phyloP scores from a whole-genome alignment of 64 coral and sea anemone genomes.

The Pachyseris speciosa region DNA sequence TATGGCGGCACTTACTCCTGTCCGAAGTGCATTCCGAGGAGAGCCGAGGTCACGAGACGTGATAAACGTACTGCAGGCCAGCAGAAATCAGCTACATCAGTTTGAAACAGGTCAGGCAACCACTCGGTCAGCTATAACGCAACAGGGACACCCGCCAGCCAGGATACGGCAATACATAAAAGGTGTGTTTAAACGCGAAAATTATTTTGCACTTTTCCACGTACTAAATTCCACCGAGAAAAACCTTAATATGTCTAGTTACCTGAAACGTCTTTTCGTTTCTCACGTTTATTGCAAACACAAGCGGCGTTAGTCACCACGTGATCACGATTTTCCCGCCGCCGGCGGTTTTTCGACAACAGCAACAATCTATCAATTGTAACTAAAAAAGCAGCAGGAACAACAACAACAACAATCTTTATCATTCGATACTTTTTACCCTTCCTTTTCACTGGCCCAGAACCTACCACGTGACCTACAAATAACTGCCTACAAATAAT shows the following conservation, averaged over 20 bases:
- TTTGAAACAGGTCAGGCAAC: not conserved
- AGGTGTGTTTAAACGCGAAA: constrained; percentile 21
- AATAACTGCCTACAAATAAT: too few species aligned
- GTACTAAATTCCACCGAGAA: too few species aligned
- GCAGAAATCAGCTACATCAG: constrained; percentile 2
- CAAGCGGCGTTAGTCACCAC: not conserved
- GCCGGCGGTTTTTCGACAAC: too few species aligned
- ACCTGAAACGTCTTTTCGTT: too few species aligned
- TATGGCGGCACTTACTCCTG: constrained; percentile 23
- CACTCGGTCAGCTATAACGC: constrained; percentile 19
- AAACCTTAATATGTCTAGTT: too few species aligned
- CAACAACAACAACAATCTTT: too few species aligned
- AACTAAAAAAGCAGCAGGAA: too few species aligned
- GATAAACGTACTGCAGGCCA: constrained; percentile 7
- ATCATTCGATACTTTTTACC: too few species aligned
- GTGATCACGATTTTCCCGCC: not conserved
- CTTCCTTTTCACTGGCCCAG: too few species aligned
- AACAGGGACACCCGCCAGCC: constrained; percentile 30
- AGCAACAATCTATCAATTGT: too few species aligned
- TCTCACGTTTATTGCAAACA: not conserved
- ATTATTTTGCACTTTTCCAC: not conserved
- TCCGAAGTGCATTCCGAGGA: constrained; percentile 67
- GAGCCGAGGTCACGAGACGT: constrained; percentile 72
- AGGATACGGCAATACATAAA: constrained; percentile 93
- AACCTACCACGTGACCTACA: too few species aligned